phyloP scores from a whole-genome alignment of 2,888 invertebrate species.

The Carterocephalus palaemon region DNA sequence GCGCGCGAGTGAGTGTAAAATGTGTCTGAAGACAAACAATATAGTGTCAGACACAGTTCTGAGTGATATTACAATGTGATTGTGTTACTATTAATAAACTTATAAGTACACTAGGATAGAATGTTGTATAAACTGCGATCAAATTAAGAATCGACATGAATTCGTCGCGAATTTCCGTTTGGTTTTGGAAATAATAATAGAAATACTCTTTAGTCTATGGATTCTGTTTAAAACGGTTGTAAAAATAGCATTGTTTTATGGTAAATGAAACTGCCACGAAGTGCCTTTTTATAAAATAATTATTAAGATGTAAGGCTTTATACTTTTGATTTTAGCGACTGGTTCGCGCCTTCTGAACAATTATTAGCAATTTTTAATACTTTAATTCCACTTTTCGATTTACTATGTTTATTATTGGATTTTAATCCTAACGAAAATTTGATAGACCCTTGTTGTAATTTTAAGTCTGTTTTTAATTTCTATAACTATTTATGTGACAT shows the following conservation, averaged over 20 bases:
- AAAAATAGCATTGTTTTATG: constrained; percentile 55
- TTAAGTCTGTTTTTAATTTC: constrained; percentile 61
- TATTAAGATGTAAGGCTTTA: constrained; percentile 37
- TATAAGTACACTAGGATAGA: constrained; percentile 63
- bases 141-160: constrained; percentile 36
- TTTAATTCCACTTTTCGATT: constrained; percentile 34
- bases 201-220: constrained; percentile 62
- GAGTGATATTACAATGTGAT: constrained; percentile 78
- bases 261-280: constrained; percentile 73
- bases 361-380: constrained; percentile 43
- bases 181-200: constrained; percentile 46
- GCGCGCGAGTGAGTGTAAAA: constrained; percentile 52
- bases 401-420: constrained; percentile 36
- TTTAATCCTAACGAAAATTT: constrained; percentile 34
- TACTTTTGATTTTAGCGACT: constrained; percentile 56
- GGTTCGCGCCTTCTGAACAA: constrained; percentile 62
- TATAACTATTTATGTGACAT: constrained; percentile 72
- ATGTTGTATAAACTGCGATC: constrained; percentile 48
- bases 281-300: constrained; percentile 67
- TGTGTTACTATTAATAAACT: constrained; percentile 70
- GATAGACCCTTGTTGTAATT: constrained; percentile 46
- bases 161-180: constrained; percentile 36
- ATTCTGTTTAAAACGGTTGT: constrained; percentile 57
- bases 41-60: constrained; percentile 60
- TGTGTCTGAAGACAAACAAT: constrained; percentile 62